Conservation (phyloP, 2,888 invertebrate species). For the Diloba caeruleocephala region DNA sequence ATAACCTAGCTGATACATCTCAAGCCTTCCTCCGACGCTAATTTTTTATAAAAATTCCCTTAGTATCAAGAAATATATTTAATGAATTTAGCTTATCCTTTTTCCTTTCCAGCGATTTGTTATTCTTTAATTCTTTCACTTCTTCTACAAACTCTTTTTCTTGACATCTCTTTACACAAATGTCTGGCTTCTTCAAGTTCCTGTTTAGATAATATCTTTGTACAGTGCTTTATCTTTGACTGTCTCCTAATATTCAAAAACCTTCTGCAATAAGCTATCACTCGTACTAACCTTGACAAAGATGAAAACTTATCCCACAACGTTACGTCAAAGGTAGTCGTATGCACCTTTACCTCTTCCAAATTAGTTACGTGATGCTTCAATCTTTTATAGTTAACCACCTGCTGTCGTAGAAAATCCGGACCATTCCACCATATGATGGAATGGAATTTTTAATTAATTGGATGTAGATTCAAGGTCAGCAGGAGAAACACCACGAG, state of each 20-base stretch:
- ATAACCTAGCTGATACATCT: no score
- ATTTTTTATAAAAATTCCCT: no score
- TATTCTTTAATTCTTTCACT: no score
- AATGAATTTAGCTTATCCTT: no score
- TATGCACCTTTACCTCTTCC: constrained; percentile 10
- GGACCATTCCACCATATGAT: constrained; percentile 22
- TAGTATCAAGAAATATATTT: no score
- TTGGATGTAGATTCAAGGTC: constrained; percentile 1
- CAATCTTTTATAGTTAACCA: background rate
- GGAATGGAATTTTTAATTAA: no score
- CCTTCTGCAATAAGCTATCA: constrained; percentile 12
- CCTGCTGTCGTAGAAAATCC: background rate
- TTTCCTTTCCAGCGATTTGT: no score
- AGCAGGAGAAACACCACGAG: constrained; percentile 22
- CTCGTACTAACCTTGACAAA: constrained; percentile 4
- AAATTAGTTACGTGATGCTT: background rate
- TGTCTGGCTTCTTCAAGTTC: constrained; percentile 8
- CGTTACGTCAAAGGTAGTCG: constrained; percentile 1
- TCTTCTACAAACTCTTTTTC: no score
- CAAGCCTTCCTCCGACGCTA: no score
- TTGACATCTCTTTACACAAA: no score
- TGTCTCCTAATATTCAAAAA: constrained; percentile 3
- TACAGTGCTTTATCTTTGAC: background rate
- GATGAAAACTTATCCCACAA: constrained; percentile 7
- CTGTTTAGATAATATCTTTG: constrained; percentile 5